These are phyloP conservation scores for Tipula confusa DNA, from an alignment of 2,888 invertebrate genomes.

Conservation along the genomic window DNA sequence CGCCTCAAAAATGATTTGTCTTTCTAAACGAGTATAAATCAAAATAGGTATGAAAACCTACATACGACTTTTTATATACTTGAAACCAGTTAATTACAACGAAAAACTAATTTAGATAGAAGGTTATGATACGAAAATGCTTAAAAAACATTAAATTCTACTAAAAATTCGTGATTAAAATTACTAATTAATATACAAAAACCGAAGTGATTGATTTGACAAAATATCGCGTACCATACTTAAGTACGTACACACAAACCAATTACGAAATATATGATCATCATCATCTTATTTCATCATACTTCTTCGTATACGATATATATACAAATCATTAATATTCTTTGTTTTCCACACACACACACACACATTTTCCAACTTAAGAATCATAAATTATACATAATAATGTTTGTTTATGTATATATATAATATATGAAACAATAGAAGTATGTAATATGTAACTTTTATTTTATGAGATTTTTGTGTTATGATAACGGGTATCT, in stretches of 20 bases:
- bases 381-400: conserved; percentile 21
- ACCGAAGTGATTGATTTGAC: neutral
- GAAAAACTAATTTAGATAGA: neutral
- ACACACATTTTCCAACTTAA: neutral
- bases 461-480: conserved; percentile 15
- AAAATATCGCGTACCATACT: neutral
- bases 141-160: neutral
- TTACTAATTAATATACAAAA: neutral
- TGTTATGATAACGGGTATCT: neutral
- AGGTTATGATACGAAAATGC: neutral
- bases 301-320: neutral
- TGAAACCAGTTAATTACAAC: neutral
- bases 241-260: neutral
- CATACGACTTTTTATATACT: neutral
- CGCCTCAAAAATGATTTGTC: neutral
- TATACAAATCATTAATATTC: conserved; percentile 3
- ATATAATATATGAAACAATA: neutral
- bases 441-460: neutral
- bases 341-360: neutral
- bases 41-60: neutral
- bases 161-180: neutral
- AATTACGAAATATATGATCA: neutral
- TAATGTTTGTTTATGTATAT: conserved; percentile 5
- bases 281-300: neutral
- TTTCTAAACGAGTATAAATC: neutral